Evolutionary conservation across 2,797 vertebrate species (phyloP), one percentile per base, ranked within the genome.

Genomic region (Loriculus beryllinus): DNA sequence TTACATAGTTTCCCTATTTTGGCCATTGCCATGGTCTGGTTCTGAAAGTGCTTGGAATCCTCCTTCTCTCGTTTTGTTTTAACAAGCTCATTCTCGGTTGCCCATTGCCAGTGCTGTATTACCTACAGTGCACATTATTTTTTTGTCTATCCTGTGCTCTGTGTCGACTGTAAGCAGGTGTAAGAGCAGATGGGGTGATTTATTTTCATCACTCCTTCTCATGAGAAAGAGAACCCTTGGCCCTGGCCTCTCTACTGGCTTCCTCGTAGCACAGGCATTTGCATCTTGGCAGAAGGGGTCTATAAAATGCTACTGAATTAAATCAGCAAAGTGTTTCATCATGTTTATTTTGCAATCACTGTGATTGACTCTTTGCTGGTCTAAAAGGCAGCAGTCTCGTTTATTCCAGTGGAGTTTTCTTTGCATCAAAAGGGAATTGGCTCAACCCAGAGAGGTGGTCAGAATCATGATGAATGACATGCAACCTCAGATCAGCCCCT

Each of bases 1-100:
- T 96, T 96, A 95, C 96, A 97, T 97, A 96, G 96, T 96, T 97
- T 97, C 94, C 91, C 95, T 97, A 94, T 96, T 96, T 96, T 97
- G 96, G 95, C 96, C 92, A 96, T 96, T 96, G 88, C 94, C 83
- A 92, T 93, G 83, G 92, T 95, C 93, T 95, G 88, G 88, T 93
- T 94, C 75, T 77, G 91, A 96, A 97, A 97, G 94, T 94, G 93
- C 92, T 89, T 94, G 95, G 92, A 96, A 95, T 97, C 95, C 79
- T 96, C 88, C 85, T 96, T 95, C 94, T 95, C 92, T 85, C 13
- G 2, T 88, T 97, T 94, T 95, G 90, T 96, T 96, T 96, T 89
- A 96, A 92, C 81, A 93, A 94, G 78, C 91, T 72, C 23, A 91
- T 83, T 82, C 88, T 75, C 51, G 3, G 49, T 69, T 91, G 51